Evolutionary conservation across 2,797 vertebrate genomes (phyloP), one percentile per base, ranked within the genome.

Genomic region (Astyanax mexicanus): DNA sequence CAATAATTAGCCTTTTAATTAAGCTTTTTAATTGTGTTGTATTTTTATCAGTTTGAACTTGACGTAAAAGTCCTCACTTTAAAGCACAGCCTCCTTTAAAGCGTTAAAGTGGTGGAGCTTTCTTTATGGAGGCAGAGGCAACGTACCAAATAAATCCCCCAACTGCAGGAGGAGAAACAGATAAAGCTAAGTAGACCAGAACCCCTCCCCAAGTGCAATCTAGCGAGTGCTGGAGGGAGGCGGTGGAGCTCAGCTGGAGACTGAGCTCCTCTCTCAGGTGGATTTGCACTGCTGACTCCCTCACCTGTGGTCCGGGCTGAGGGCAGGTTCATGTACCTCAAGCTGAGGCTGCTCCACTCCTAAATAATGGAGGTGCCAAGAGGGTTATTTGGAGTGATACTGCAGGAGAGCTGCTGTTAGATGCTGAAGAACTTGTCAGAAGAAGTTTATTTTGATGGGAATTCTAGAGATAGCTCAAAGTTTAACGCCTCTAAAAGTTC

Each of bases 21-120:
- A n/a, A n/a, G n/a, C n/a, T n/a, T n/a, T n/a, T n/a, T n/a, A n/a
- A n/a, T n/a, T 88, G 90, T 91, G 89, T 73, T 90, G 49, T 52
- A 17, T 49, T 83, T 78, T 83, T 86, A 74, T 84, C 42, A 85
- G 81, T 85, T 80, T 84, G 85, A 86, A 86, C 90, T 88, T 88
- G 81, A 88, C 90, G 86, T 84, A 82, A 86, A 86, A 83, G 87
- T 42, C n/a, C n/a, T n/a, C n/a, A n/a, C n/a, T n/a, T n/a, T n/a
- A n/a, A n/a, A n/a, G n/a, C n/a, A n/a, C n/a, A n/a, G n/a, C n/a
- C n/a, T n/a, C n/a, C n/a, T n/a, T n/a, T n/a, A n/a, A n/a, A n/a
- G n/a, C n/a, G n/a, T n/a, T n/a, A n/a, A n/a, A 82, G 80, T 75
- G 80, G 75, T 66, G 74, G 69, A 85, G 88, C 75, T 82, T 80